A percentile compares a stretch with the other conserved stretches of the same genome.
These are phyloP conservation scores for Pelagia noctiluca DNA, from an alignment of 30 jellyfish, hydroid and myxozoan species.

Conservation along the genomic window DNA sequence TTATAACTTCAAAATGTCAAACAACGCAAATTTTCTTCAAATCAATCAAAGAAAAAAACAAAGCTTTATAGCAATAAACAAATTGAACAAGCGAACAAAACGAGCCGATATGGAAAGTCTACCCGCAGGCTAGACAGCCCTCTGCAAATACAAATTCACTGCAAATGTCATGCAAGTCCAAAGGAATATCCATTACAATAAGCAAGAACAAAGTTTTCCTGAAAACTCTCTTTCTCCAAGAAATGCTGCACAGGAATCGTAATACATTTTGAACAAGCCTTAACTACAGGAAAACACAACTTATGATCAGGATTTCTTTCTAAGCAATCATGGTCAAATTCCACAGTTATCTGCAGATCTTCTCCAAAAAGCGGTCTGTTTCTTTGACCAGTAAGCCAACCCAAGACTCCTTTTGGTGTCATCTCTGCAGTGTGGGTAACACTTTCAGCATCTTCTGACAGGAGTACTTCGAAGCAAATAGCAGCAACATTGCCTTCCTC, in stretches of 20 bases:
- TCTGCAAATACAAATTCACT: not conserved
- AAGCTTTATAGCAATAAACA: not conserved
- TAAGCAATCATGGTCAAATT: conserved; percentile 53
- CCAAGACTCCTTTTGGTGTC: conserved; percentile 31
- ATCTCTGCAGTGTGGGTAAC: not conserved
- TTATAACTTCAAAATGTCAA: too few species aligned
- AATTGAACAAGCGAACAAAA: not conserved
- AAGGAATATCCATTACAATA: conserved; percentile 7
- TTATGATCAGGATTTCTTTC: conserved; percentile 43
- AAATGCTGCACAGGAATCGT: conserved; percentile 26
- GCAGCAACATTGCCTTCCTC: conserved; percentile 9
- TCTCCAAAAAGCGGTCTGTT: conserved; percentile 52
- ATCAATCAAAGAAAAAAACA: too few species aligned
- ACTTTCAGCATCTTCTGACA: conserved; percentile 11
- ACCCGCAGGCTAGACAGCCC: not conserved
- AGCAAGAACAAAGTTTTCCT: not conserved
- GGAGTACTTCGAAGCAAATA: not conserved
- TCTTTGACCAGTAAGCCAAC: conserved; percentile 56
- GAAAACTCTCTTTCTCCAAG: not conserved
- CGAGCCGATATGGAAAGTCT: not conserved
- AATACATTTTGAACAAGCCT: conserved; percentile 30
- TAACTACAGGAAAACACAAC: conserved; percentile 35
- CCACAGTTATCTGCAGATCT: conserved; percentile 5
- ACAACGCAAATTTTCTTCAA: too few species aligned
- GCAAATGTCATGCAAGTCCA: not conserved